These are phyloP conservation scores for Cathartes aura DNA, from an alignment of 2,113 vertebrate genomes.

Conservation along the genomic window DNA sequence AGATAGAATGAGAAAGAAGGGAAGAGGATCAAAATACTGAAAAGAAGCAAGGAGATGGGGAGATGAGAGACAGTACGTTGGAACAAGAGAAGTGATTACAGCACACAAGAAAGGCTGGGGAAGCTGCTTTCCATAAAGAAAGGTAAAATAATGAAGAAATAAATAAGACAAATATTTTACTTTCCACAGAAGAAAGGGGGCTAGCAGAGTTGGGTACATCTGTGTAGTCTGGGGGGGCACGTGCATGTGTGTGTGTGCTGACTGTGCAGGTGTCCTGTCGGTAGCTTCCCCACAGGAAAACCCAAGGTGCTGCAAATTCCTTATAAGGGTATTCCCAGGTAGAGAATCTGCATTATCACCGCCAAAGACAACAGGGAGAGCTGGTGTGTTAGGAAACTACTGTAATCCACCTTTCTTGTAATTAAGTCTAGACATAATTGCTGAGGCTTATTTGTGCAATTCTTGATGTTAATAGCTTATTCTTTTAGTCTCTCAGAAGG, in stretches of 20 bases:
- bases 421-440: neutral
- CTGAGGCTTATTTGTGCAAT: neutral
- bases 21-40: neutral
- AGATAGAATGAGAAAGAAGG: neutral
- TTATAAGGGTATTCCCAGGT: neutral
- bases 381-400: neutral
- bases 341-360: neutral
- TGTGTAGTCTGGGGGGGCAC: neutral
- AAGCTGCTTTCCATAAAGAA: neutral
- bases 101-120: neutral
- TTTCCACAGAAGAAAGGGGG: neutral
- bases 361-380: neutral
- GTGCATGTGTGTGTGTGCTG: neutral
- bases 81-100: neutral
- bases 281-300: neutral
- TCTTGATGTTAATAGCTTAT: neutral
- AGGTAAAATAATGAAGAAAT: neutral
- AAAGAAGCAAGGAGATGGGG: neutral
- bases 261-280: fast-evolving
- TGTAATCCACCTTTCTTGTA: neutral
- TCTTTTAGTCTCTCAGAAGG: neutral
- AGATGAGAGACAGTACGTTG: neutral
- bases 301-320: neutral
- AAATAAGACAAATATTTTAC: neutral
- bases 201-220: neutral